A percentile compares a stretch with the other conserved stretches of the same genome.
Evolutionary conservation across 2,888 invertebrate genomes (phyloP).

Genomic region (Psylliodes chrysocephalus): DNA sequence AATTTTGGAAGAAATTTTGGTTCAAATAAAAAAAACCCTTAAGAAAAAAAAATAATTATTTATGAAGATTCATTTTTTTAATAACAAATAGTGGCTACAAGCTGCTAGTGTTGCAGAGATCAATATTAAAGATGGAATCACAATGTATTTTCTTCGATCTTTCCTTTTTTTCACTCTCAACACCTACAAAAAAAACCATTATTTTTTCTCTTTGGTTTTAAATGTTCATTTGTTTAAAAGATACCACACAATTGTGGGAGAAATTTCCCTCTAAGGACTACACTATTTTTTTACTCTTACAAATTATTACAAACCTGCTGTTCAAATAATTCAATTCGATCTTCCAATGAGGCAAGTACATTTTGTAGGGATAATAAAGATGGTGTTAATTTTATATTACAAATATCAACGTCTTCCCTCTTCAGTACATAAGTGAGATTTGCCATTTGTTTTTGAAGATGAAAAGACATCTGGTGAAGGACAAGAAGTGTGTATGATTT

Average conservation of each 20-base stretch:
- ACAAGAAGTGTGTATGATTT: slow-evolving; percentile 37
- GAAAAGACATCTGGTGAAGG: slow-evolving; percentile 43
- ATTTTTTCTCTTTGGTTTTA: too few relatives aligned
- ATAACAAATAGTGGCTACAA: slow-evolving; percentile 5
- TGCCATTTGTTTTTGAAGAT: slow-evolving; percentile 46
- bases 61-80: neutral
- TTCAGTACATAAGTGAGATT: slow-evolving; percentile 43
- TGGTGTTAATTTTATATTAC: slow-evolving; percentile 42
- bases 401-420: slow-evolving; percentile 42
- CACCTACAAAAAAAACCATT: slow-evolving; percentile 5
- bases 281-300: too few relatives aligned
- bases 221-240: too few relatives aligned
- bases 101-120: neutral
- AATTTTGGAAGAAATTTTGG: too few relatives aligned
- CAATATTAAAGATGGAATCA: slow-evolving; percentile 12
- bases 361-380: slow-evolving; percentile 35
- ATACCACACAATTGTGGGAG: too few relatives aligned
- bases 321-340: slow-evolving; percentile 38
- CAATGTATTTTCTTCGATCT: slow-evolving; percentile 7
- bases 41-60: too few relatives aligned
- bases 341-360: slow-evolving; percentile 38
- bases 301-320: slow-evolving; percentile 27
- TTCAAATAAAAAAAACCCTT: too few relatives aligned
- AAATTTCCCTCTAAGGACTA: too few relatives aligned
- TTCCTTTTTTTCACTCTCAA: slow-evolving; percentile 9